Evolutionary conservation across 2,888 invertebrate species (phyloP), one percentile per base, ranked within the genome.

Genomic region (Torymus aiolomorphi): DNA sequence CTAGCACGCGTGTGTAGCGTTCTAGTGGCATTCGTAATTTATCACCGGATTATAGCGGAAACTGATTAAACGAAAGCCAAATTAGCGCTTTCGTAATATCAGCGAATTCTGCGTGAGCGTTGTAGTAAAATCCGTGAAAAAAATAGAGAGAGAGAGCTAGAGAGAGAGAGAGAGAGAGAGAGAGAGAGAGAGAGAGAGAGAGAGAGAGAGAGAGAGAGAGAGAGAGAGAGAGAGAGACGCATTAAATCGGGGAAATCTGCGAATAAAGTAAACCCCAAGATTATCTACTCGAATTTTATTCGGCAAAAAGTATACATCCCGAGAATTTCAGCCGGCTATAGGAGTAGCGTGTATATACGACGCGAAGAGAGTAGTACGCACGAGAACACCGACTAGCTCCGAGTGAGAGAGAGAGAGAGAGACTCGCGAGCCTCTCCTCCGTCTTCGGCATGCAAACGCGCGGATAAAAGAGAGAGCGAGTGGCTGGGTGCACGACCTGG

Each of bases 251-350:
- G n/a, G 13, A 20, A 76, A 70, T 76, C 49, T 11, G 56, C 63
- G 63, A 63, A 76, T 76, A 76, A 70, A 70, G 76, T 63, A 63
- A 70, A 70, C 70, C 49, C 49, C 59, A 66, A 72, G 72, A 72
- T 65, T 59, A 59, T 72, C 57, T 18, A 11, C 52, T 72, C 59
- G 20, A 62, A 66, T 66, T 72, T 77, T 77, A 72, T 77, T 70
- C 51, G 62, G 76, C 20, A 54, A 69, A 74, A 76, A 61, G n/a
- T 31, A n/a, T 49, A 31, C 54, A 31, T 62, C 42, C 31, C 31
- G 57, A 31, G 52, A 52, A 24, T 62, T 24, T 31, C 4, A 62
- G 54, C n/a, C 13, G 72, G 20, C 2, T 31, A 31, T 31, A 31
- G 3, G 31, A 31, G 31, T 31, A 31, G 31, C 31, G 2, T 31